Evolutionary conservation across 2,888 invertebrate species (phyloP), one percentile per base, ranked within the genome.

Genomic region (Xanthia togata): DNA sequence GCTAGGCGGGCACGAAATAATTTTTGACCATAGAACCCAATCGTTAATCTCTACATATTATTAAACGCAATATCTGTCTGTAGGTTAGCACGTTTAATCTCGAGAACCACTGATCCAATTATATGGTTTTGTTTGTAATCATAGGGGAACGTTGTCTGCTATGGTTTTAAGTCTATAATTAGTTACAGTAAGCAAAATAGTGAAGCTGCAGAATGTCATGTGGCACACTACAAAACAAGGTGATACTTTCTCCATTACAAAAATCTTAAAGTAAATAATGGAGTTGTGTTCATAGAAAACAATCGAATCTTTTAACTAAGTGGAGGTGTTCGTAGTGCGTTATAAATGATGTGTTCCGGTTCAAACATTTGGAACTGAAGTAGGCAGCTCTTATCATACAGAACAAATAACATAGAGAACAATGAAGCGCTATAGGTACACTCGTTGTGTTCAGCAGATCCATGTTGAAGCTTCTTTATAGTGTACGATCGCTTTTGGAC

Each of bases 391-490:
- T 96, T 96, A 96, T 96, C 96, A 92, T 91, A 92, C 92, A 93
- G 93, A 94, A 96, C 95, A 95, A 94, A 96, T 95, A 93, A 90
- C 92, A 93, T 91, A 91, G 93, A 95, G 95, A 96, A 96, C 96
- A 96, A 96, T 96, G 94, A 94, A 90, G 92, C 91, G 92, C 90
- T 93, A 92, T 92, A 91, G 91, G 92, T 93, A 93, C 91, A 90
- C 90, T 90, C 87, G 92, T 92, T 92, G 93, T 91, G 89, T 90
- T 90, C 90, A 89, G 90, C 89, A 91, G 91, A 92, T 93, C 91
- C 86, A 86, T 90, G 90, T 88, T 83, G 76, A 82, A 75, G 73
- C 81, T 70, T 68, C 70, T 93, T 95, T 94, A 96, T 76, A 93
- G 47, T 57, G 12, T 53, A 81, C 93, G 94, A 91, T 72, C 63